Percentiles rank a stretch among this genome's conserved stretches.
Conservation (phyloP, 2,113 vertebrate genomes). For the Vulpes lagopus region DNA sequence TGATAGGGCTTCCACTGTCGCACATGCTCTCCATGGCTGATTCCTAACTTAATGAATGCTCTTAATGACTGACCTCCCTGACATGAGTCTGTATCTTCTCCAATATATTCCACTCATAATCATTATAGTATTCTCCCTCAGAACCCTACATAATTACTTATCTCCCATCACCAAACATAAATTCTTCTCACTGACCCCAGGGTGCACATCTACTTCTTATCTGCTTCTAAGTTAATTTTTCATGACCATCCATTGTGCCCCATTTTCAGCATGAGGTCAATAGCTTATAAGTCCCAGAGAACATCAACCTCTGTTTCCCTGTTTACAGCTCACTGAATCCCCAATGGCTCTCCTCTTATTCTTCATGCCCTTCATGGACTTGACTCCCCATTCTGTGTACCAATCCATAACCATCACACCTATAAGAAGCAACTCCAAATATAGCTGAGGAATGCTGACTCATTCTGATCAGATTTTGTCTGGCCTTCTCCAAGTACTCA, state of each 20-base stretch:
- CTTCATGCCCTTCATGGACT: neutral
- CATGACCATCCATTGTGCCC: neutral
- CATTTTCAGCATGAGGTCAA: conserved; percentile 18
- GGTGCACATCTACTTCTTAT: neutral
- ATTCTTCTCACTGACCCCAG: conserved; percentile 8
- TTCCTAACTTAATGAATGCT: neutral
- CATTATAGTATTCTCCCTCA: neutral
- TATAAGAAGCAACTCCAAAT: neutral
- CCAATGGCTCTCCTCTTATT: neutral
- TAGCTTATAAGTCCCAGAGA: neutral
- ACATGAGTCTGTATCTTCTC: neutral
- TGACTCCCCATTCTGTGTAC: neutral
- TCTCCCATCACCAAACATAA: neutral
- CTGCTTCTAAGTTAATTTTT: conserved; percentile 32
- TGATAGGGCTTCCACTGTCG: neutral
- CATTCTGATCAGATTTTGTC: neutral
- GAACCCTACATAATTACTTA: neutral
- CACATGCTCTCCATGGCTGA: neutral
- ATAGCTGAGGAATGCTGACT: neutral
- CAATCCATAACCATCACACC: neutral
- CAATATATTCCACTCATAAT: neutral
- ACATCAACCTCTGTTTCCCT: conserved; percentile 26
- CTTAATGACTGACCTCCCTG: conserved; percentile 1
- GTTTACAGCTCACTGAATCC: conserved; percentile 7
- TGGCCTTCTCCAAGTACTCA: neutral